phyloP scores from a whole-genome alignment of 2,888 invertebrate species.

The Nasonia oneida region DNA sequence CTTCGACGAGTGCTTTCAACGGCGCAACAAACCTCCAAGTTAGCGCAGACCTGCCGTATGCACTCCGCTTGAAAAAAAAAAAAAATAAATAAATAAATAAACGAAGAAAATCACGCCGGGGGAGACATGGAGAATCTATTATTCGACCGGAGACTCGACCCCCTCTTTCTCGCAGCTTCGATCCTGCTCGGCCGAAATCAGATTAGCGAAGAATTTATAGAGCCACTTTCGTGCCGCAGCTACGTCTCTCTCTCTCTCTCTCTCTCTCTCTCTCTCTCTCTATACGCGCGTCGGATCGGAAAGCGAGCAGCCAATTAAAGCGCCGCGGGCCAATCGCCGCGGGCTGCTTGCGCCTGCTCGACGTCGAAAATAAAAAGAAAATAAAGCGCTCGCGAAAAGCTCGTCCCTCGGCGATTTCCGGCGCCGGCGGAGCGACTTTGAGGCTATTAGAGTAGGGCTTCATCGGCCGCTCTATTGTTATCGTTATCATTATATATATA shows the following conservation, averaged over 20 bases:
- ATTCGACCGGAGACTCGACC: background rate
- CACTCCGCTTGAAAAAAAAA: background rate
- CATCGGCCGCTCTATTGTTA: conserved; percentile 34
- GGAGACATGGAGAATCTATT: conserved; percentile 50
- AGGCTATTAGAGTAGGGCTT: conserved; percentile 33
- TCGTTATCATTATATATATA: background rate
- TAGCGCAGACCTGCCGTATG: too few relatives aligned
- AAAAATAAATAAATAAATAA: background rate
- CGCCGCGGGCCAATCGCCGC: conserved; percentile 57
- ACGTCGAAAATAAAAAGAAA: background rate
- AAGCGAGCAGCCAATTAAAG: conserved; percentile 65
- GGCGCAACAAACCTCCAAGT: background rate
- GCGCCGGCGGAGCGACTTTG: background rate
- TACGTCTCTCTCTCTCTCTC: too few relatives aligned
- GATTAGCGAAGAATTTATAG: conserved; percentile 73
- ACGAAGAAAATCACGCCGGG: conserved; percentile 26
- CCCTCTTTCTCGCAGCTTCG: background rate
- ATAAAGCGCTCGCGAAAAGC: background rate
- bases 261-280: too few relatives aligned
- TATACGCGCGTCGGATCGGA: conserved; percentile 19
- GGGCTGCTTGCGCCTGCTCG: background rate
- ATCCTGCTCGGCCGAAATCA: conserved; percentile 66
- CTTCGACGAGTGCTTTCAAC: too few relatives aligned
- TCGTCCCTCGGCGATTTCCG: conserved; percentile 32
- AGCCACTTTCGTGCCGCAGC: conserved; percentile 67